Evolutionary conservation across 2,113 vertebrate genomes (phyloP).

Genomic region (Mirza zaza): DNA sequence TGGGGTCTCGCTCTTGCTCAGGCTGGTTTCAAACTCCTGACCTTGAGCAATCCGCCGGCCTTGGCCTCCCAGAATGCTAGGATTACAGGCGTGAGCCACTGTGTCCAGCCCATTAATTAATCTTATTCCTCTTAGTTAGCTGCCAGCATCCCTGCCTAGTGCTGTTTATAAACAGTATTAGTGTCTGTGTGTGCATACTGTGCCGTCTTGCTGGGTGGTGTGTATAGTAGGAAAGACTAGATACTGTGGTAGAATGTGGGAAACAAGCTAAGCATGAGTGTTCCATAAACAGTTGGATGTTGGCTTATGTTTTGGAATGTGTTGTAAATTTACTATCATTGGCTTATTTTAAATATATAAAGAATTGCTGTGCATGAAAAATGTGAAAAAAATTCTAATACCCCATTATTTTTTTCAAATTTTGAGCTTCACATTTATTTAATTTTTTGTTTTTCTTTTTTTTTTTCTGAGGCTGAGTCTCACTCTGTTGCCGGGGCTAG

Average conservation of each 20-base stretch:
- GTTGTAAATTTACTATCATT: not conserved
- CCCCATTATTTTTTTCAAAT: not conserved
- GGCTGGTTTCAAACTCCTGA: too few relatives aligned
- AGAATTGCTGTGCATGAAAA: not conserved
- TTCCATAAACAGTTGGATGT: not conserved
- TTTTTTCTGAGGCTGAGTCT: too few relatives aligned
- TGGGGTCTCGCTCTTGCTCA: too few relatives aligned
- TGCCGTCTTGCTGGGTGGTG: not conserved
- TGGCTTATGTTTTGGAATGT: conserved; percentile 13
- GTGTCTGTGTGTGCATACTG: not conserved
- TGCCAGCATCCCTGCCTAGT: not conserved
- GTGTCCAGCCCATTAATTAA: not conserved
- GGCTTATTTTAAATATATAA: not conserved
- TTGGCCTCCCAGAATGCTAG: too few relatives aligned
- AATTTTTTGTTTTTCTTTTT: not conserved
- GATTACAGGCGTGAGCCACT: too few relatives aligned
- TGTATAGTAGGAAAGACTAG: not conserved
- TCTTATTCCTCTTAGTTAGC: not conserved
- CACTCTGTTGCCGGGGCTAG: too few relatives aligned
- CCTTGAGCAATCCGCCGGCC: too few relatives aligned
- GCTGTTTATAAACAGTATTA: not conserved
- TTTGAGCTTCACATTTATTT: not conserved
- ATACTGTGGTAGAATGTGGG: not conserved
- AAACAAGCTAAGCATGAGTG: not conserved
- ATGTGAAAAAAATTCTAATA: not conserved